phyloP scores from a whole-genome alignment of 2,797 vertebrate genomes.

The Cetoscarus ocellatus region DNA sequence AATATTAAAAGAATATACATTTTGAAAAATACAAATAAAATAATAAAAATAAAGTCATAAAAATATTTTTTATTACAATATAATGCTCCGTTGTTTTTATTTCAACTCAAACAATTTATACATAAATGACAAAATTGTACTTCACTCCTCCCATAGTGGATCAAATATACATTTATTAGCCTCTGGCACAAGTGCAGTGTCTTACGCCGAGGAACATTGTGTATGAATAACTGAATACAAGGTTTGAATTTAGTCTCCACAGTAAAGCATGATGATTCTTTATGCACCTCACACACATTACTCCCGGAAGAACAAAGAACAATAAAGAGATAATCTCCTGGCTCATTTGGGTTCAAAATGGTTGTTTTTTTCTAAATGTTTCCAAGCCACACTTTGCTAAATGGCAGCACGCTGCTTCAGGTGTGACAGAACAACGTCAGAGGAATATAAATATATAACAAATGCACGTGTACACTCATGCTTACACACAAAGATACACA shows the following conservation, averaged over 20 bases:
- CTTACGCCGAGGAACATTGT: not conserved
- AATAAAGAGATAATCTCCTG: not conserved
- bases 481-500: not conserved
- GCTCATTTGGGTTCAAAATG: not conserved
- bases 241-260: not conserved
- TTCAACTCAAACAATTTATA: not conserved
- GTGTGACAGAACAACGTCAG: not conserved
- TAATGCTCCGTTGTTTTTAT: too few relatives aligned
- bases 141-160: too few relatives aligned
- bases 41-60: too few relatives aligned
- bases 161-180: too few relatives aligned
- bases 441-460: not conserved
- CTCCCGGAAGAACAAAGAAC: not conserved
- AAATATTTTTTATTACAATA: too few relatives aligned
- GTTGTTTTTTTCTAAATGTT: not conserved
- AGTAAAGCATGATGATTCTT: not conserved
- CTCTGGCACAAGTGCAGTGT: not conserved
- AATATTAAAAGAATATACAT: too few relatives aligned
- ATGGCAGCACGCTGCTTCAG: not conserved
- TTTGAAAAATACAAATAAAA: too few relatives aligned
- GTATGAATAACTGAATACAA: not conserved
- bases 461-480: conserved; percentile 7
- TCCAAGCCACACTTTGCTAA: not conserved
- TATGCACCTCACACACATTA: not conserved
- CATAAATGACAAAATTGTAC: not conserved